Base-by-base conservation (phyloP, 2,888 invertebrate species). In the Caenorhabditis plicata region DNA sequence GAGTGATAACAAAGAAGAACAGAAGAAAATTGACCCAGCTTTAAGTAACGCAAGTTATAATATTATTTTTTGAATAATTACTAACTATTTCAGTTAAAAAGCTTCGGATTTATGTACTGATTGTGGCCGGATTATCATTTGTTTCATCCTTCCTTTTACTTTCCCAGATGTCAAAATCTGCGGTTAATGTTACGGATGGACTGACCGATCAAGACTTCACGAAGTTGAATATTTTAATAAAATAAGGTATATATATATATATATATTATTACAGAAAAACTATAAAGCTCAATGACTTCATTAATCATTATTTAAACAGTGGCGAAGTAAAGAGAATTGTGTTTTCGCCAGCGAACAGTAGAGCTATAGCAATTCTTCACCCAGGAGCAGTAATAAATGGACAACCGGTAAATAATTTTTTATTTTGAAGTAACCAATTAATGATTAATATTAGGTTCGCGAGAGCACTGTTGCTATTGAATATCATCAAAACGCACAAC, bases 261-360 rank as follows among this genome's bases (percentile, higher is more conserved):
- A n/a, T n/a, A n/a, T 20, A 11, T 22, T 13, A 31, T 39, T 65
- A 51, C 26, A 65, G 62, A 39, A 45, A 63, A 2, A 66, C 64
- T 27, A 65, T 69, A 39, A 61, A 64, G 1, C 52, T 68, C 40
- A 51, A 60, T 5, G 43, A 36, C 8, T 72, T 72, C 45, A 43
- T 60, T 13, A 43, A 62, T 8, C 62, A 57, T 20, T 72, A 72
- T 35, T 41, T 72, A 48, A 58, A 56, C 1, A 48, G 41, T 20
- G 72, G 72, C 20, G 72, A 72, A 57, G 66, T 72, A 9, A 46
- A 57, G 15, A 51, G 65, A 36, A 64, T 72, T 15, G 47, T 68
- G 0, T 72, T 68, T 45, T 50, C 60, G 26, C 69, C 67, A 3
- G 54, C 52, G 4, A 51, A 65, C 33, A 25, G 51, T 15, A 55